Evolutionary conservation across 2,797 vertebrate genomes (phyloP), one percentile per base, ranked within the genome.

Genomic region (Sebastes vulpes): DNA sequence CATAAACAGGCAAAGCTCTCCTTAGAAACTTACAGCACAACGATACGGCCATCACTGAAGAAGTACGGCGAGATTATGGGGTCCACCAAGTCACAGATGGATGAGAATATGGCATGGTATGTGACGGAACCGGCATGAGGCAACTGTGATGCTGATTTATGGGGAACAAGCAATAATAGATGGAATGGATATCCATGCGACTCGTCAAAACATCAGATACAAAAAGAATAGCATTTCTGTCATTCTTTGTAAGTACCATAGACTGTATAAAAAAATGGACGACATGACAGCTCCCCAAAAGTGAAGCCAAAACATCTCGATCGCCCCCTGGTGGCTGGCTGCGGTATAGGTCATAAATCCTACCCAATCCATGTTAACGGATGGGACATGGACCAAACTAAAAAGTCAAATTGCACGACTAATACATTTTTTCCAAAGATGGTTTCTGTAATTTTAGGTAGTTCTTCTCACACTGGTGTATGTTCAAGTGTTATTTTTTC

Each of bases 1-100:
- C 87, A 88, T 81, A 91, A 91, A 95, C 91, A 95, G 81, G 94
- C 95, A 95, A 96, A 95, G 94, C 95, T 93, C 73, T 93, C 82
- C 83, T 91, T 16, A 26, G 82, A 90, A 93, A 95, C 93, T 95
- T 93, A 95, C 92, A 94, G 92, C 90, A 92, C 89, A 95, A 94
- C 88, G 90, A 93, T 65, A 90, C 82, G 74, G 95, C 92, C 93
- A 95, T 93, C 89, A 79, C 81, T 84, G 92, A 91, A 93, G 93
- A 90, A 85, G 89, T 91, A 92, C 92, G 91, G 88, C 83, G 83
- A 74, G 86, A 88, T 82, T 91, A 94, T 89, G 90, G 82, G 35
- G 69, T 92, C 92, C 95, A 95, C 89, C 94, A 93, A 93, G 84
- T 95, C 95, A 95, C 90, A 92, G 91, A 94, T 94, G 93, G 81